A percentile compares a stretch with the other conserved stretches of the same genome.
These are phyloP conservation scores for Araneus ventricosus DNA, from an alignment of 1,140 invertebrate species.

Conservation along the genomic window DNA sequence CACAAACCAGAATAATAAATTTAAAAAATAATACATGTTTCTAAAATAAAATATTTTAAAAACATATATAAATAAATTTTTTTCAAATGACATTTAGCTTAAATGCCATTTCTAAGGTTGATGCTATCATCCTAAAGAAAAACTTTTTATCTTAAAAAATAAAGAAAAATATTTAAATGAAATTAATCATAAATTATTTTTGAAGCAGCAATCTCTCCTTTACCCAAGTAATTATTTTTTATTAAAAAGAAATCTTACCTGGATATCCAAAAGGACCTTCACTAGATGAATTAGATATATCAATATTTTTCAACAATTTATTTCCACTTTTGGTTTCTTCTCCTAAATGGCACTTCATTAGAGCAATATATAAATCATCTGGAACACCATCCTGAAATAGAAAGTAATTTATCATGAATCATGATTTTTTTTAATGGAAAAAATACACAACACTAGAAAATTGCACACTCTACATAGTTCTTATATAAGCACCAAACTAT, in stretches of 20 bases:
- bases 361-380: slow-evolving; percentile 69
- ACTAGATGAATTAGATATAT: not conserved
- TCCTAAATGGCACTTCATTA: slow-evolving; percentile 67
- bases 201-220: too few relatives aligned
- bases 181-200: too few relatives aligned
- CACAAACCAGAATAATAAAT: not conserved
- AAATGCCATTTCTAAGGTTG: too few relatives aligned
- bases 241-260: not conserved
- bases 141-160: too few relatives aligned
- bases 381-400: slow-evolving; percentile 63
- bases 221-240: not conserved
- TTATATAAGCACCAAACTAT: not conserved
- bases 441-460: too few relatives aligned
- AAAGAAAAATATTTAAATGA: too few relatives aligned
- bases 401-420: not conserved
- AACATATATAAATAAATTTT: not conserved
- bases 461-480: not conserved
- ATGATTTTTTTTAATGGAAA: not conserved
- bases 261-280: slow-evolving; percentile 28
- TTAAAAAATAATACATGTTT: too few relatives aligned
- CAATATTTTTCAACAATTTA: slow-evolving; percentile 10
- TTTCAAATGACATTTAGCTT: not conserved
- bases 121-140: too few relatives aligned
- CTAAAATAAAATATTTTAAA: not conserved
- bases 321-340: slow-evolving; percentile 35